A percentile compares a stretch with the other conserved stretches of the same genome.
These are phyloP conservation scores for Eleutherodactylus coqui DNA, from an alignment of 2,797 vertebrate genomes.

Conservation along the genomic window DNA sequence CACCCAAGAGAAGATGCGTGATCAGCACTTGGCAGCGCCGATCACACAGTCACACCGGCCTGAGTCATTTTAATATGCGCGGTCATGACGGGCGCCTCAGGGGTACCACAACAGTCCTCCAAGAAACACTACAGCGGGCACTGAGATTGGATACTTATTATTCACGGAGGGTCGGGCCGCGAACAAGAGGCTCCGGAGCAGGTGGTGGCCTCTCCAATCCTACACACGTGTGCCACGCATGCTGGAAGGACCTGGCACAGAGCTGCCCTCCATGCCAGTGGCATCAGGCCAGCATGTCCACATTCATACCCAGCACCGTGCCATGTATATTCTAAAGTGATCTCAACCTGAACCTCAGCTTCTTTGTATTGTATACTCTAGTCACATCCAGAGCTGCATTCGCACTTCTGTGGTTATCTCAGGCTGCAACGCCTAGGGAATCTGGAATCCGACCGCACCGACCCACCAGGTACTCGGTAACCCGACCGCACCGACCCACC, in stretches of 20 bases:
- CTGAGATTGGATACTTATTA: slow-evolving; percentile 73
- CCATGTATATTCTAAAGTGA: too few species aligned
- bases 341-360: too few species aligned
- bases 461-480: too few species aligned
- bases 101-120: slow-evolving; percentile 69
- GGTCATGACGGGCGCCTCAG: slow-evolving; percentile 74
- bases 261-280: not conserved
- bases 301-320: too few species aligned
- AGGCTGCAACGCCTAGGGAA: too few species aligned
- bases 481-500: too few species aligned
- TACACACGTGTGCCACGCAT: slow-evolving; percentile 65
- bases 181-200: slow-evolving; percentile 75
- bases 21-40: slow-evolving; percentile 76
- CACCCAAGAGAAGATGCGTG: slow-evolving; percentile 74
- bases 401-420: not conserved
- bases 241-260: slow-evolving; percentile 62
- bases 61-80: slow-evolving; percentile 81
- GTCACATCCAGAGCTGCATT: not conserved
- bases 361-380: not conserved
- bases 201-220: slow-evolving; percentile 75
- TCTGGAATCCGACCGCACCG: too few species aligned
- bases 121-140: slow-evolving; percentile 67
- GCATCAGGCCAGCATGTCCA: too few species aligned
- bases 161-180: slow-evolving; percentile 70
- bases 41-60: slow-evolving; percentile 69